phyloP scores from a whole-genome alignment of 2,888 invertebrate species.

The Drosophila peninsularis region DNA sequence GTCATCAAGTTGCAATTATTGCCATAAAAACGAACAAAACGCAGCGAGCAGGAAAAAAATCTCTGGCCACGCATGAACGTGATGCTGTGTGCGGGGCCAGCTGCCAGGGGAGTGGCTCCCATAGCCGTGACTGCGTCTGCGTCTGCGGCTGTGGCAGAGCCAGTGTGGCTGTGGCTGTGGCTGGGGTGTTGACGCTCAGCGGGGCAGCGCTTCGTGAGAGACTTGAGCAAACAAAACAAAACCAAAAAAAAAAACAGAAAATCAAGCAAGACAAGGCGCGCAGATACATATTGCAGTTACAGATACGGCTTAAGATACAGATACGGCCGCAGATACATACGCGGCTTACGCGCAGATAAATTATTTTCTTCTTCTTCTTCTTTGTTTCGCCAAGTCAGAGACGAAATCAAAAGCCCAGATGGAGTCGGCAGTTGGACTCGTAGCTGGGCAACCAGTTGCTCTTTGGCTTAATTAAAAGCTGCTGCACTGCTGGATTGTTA shows the following conservation, averaged over 20 bases:
- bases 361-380: conserved; percentile 53
- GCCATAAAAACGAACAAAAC: conserved; percentile 82
- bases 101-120: conserved; percentile 24
- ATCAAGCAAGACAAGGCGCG: conserved; percentile 41
- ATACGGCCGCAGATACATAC: conserved; percentile 45
- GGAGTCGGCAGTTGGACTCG: conserved; percentile 1
- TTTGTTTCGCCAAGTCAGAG: conserved; percentile 23
- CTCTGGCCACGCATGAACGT: conserved; percentile 81
- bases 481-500: conserved; percentile 75
- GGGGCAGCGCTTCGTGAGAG: conserved; percentile 69
- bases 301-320: conserved; percentile 56
- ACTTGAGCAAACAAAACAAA: conserved; percentile 60
- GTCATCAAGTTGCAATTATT: conserved; percentile 81
- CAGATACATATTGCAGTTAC: conserved; percentile 64
- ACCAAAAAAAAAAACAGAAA: conserved; percentile 13
- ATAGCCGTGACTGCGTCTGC: conserved; percentile 31
- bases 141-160: conserved; percentile 24
- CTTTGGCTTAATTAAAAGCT: conserved; percentile 80
- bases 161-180: conserved; percentile 19
- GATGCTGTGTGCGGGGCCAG: conserved; percentile 65
- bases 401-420: conserved; percentile 20
- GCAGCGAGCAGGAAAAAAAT: conserved; percentile 63
- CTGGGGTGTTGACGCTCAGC: conserved; percentile 78
- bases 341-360: conserved; percentile 77
- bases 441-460: conserved; percentile 73